These are phyloP conservation scores for Phortica variegata DNA, from an alignment of 1,140 invertebrate species.

Conservation along the genomic window DNA sequence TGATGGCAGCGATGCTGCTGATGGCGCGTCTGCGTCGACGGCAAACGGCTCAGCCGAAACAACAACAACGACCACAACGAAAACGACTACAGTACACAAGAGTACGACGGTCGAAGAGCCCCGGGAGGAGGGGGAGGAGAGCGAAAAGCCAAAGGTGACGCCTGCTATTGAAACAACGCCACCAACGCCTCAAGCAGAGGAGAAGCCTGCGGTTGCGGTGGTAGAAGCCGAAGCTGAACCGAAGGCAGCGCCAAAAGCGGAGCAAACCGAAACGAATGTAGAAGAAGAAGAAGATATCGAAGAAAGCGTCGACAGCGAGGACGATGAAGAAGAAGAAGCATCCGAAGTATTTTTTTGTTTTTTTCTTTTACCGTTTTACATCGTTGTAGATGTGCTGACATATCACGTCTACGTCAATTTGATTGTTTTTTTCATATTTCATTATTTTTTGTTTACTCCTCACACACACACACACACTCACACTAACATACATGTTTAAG, in stretches of 20 bases:
- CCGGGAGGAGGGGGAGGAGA: background rate
- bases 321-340: constrained; percentile 4
- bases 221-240: background rate
- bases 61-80: constrained; percentile 5
- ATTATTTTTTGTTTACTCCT: too few relatives aligned
- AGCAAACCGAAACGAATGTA: constrained; percentile 7
- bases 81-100: too few relatives aligned
- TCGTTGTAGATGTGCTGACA: too few relatives aligned
- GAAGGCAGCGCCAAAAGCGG: background rate
- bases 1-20: too few relatives aligned
- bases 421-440: too few relatives aligned
- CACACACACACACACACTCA: too few relatives aligned
- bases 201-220: background rate
- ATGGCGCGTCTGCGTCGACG: too few relatives aligned
- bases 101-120: background rate
- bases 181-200: background rate
- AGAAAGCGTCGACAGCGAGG: too few relatives aligned
- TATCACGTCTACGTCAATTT: too few relatives aligned
- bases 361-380: too few relatives aligned
- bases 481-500: too few relatives aligned
- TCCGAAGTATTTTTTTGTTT: constrained; percentile 7
- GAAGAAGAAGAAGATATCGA: constrained; percentile 5
- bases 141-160: background rate
- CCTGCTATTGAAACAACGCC: background rate
- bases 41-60: too few relatives aligned